Evolutionary conservation across 2,113 vertebrate genomes (phyloP).

Genomic region (Struthio camelus): DNA sequence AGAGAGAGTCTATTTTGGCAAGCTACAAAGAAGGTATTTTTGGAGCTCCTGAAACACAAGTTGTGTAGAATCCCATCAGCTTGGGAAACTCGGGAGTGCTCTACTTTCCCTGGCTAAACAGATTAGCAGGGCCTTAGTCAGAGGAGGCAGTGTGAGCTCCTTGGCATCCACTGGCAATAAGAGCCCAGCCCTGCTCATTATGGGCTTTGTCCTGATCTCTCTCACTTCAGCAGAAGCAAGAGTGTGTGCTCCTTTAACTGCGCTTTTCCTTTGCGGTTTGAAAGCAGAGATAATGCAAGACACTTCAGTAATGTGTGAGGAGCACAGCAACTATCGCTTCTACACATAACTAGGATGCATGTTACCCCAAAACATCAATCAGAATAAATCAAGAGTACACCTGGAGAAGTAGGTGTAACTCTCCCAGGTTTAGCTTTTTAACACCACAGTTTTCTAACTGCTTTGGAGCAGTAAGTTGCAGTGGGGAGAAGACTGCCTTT

Average conservation of each 20-base stretch:
- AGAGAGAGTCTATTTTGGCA: fast-evolving
- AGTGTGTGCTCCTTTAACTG: fast-evolving
- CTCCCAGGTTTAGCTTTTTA: background rate
- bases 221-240: fast-evolving
- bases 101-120: background rate
- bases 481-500: background rate
- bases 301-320: background rate
- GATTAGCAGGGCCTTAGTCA: background rate
- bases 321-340: background rate
- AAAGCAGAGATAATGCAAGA: too few species aligned
- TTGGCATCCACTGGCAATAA: fast-evolving
- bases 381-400: background rate
- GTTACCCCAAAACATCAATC: background rate
- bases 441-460: background rate
- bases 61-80: background rate
- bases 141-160: background rate
- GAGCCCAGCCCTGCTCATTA: background rate
- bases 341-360: background rate
- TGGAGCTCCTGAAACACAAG: background rate
- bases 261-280: background rate
- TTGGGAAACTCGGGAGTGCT: fast-evolving
- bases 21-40: background rate
- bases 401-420: fast-evolving
- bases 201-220: background rate
- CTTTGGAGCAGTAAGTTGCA: background rate